These are phyloP conservation scores for Lepisosteus oculatus DNA, from an alignment of 2,113 vertebrate species.

Conservation along the genomic window DNA sequence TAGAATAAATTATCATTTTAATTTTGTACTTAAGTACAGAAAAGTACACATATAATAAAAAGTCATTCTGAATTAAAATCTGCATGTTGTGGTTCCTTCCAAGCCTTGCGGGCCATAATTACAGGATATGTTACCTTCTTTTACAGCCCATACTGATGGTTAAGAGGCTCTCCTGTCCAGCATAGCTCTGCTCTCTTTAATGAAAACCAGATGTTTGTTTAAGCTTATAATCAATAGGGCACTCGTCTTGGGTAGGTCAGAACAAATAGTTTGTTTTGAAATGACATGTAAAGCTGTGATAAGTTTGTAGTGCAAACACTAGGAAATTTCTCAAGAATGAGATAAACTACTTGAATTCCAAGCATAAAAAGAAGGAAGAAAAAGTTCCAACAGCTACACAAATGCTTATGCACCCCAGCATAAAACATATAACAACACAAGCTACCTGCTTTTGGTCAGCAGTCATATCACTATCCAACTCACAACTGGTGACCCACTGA, in stretches of 20 bases:
- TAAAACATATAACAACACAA: too few species aligned
- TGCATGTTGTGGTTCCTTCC: constrained; percentile 58
- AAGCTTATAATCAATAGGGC: constrained; percentile 80
- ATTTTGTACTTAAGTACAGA: constrained; percentile 10
- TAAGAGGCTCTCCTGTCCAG: constrained; percentile 68
- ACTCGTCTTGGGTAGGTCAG: constrained; percentile 69
- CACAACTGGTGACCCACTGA: too few species aligned
- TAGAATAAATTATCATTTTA: too few species aligned
- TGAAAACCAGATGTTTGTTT: constrained; percentile 87
- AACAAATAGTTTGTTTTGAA: constrained; percentile 79
- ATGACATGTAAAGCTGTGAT: constrained; percentile 66
- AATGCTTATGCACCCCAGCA: too few species aligned
- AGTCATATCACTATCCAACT: too few species aligned
- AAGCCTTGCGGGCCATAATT: constrained; percentile 73
- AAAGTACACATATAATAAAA: constrained; percentile 70
- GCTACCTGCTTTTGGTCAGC: too few species aligned
- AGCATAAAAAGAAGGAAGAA: constrained; percentile 33
- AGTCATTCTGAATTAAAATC: constrained; percentile 67
- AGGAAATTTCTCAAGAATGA: constrained; percentile 56
- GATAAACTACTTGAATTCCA: constrained; percentile 78
- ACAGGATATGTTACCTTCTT: constrained; percentile 82
- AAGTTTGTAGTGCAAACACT: constrained; percentile 56
- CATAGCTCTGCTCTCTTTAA: constrained; percentile 70
- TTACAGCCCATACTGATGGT: constrained; percentile 70
- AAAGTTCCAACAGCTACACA: too few species aligned